Conservation (phyloP, 2,888 invertebrate genomes). For the Drosophila pegasa region DNA sequence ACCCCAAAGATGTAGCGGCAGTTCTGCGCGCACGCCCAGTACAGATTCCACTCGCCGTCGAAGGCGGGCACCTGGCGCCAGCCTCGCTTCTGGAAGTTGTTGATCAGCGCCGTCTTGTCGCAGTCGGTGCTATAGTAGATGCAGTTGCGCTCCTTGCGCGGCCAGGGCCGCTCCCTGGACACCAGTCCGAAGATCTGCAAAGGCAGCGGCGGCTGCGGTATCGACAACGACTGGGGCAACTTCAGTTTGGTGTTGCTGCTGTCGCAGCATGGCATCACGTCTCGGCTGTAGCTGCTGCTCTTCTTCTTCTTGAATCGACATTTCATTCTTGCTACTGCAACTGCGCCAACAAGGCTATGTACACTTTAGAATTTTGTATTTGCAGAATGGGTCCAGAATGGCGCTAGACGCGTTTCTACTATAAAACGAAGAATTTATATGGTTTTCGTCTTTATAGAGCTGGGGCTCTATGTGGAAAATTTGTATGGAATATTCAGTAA, state of each 20-base stretch:
- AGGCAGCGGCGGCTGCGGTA: background rate
- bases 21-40: constrained; percentile 97
- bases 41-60: constrained; percentile 98
- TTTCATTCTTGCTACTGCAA: constrained; percentile 25
- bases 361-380: constrained; percentile 34
- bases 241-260: constrained; percentile 16
- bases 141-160: constrained; percentile 21
- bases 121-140: constrained; percentile 86
- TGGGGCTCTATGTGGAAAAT: background rate
- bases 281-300: constrained; percentile 4
- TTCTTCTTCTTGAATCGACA: constrained; percentile 19
- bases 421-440: constrained; percentile 22
- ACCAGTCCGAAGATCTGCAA: constrained; percentile 19
- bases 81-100: constrained; percentile 95
- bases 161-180: constrained; percentile 24
- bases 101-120: constrained; percentile 95
- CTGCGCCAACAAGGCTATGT: background rate
- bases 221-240: background rate
- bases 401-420: background rate
- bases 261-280: background rate
- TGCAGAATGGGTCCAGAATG: constrained; percentile 1
- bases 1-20: constrained; percentile 96
- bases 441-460: constrained; percentile 4
- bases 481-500: background rate
- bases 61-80: constrained; percentile 91